These are phyloP conservation scores for Varanus salvator DNA, from an alignment of 2,113 vertebrate species.

Conservation along the genomic window DNA sequence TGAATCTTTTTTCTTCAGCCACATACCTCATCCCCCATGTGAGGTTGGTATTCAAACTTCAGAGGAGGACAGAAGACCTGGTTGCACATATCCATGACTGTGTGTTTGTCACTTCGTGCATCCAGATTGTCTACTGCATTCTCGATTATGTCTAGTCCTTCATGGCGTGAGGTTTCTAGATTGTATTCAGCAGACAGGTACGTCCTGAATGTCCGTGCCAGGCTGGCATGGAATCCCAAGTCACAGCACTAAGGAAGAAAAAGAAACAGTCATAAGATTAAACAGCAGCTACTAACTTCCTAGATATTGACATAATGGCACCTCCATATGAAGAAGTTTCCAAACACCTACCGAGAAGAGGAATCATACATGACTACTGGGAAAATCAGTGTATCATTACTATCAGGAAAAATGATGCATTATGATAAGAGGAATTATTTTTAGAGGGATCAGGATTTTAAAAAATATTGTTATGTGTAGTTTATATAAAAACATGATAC, in stretches of 20 bases:
- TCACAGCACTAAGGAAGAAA: slow-evolving; percentile 88
- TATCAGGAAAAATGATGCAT: not conserved
- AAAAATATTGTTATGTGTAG: too few species aligned
- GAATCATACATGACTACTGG: too few species aligned
- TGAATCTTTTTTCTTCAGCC: not conserved
- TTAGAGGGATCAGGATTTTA: too few species aligned
- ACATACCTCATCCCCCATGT: slow-evolving; percentile 97
- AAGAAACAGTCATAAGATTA: not conserved
- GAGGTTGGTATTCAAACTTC: slow-evolving; percentile 97
- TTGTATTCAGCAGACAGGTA: slow-evolving; percentile 98
- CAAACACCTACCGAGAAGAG: not conserved
- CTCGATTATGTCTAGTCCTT: slow-evolving; percentile 95
- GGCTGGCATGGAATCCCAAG: slow-evolving; percentile 94
- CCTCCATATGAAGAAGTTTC: not conserved
- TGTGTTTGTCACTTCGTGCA: slow-evolving; percentile 97
- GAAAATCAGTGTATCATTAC: not conserved
- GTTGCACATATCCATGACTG: slow-evolving; percentile 99
- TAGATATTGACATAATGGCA: not conserved
- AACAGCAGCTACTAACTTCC: not conserved
- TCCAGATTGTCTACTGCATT: slow-evolving; percentile 96
- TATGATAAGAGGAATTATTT: too few species aligned
- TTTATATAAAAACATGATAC: not conserved
- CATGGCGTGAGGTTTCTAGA: slow-evolving; percentile 95
- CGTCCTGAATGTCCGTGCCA: slow-evolving; percentile 93
- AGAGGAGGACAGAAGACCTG: slow-evolving; percentile 98